Conservation (phyloP, 2,888 invertebrate species). For the Urechis unicinctus region DNA sequence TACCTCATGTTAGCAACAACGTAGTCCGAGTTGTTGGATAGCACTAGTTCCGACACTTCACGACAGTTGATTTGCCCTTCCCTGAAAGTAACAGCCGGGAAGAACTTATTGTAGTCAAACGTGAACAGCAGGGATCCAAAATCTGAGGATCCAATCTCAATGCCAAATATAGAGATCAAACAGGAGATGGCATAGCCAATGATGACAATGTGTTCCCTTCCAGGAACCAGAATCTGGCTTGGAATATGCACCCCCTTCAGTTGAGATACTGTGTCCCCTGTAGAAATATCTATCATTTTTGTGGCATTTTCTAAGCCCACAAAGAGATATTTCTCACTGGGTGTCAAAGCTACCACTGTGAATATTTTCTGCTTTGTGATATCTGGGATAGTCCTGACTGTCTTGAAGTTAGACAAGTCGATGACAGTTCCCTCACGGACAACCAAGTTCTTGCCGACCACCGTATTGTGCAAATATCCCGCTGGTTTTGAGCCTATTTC, state of each 20-base stretch:
- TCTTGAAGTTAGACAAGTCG: neutral
- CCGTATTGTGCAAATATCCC: neutral
- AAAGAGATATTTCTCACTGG: neutral
- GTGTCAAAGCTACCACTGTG: neutral
- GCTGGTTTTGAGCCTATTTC: neutral
- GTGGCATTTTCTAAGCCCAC: neutral
- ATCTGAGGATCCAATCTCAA: too few species aligned
- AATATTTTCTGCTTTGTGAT: neutral
- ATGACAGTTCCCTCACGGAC: neutral
- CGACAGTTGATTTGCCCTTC: too few species aligned
- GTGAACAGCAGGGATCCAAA: too few species aligned
- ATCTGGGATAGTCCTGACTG: neutral
- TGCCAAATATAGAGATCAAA: too few species aligned
- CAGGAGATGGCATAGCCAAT: neutral
- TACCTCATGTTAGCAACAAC: neutral
- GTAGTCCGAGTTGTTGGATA: too few species aligned
- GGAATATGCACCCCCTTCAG: neutral
- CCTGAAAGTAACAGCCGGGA: too few species aligned
- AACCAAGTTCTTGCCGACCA: neutral
- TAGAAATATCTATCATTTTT: neutral
- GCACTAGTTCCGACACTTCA: too few species aligned
- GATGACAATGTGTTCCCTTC: neutral
- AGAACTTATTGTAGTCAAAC: too few species aligned
- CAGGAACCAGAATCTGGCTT: neutral
- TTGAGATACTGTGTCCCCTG: neutral